Percentiles rank a stretch among this genome's conserved stretches.
Conservation (phyloP, 2,113 vertebrate species). For the Fukomys damarensis region DNA sequence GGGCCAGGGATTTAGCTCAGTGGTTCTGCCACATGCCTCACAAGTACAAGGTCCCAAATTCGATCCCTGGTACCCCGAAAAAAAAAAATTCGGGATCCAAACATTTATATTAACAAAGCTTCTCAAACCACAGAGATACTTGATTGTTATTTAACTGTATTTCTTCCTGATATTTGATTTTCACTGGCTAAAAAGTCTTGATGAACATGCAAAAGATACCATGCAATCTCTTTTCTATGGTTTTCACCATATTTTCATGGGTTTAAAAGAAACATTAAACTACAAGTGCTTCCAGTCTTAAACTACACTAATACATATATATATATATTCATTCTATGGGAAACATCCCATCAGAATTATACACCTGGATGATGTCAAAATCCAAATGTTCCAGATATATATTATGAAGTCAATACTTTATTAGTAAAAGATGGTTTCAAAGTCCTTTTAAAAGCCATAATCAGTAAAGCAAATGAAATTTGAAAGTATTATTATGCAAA, state of each 20-base stretch:
- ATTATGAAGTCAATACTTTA: background rate
- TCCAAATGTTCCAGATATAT: slow-evolving; percentile 28
- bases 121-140: background rate
- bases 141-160: background rate
- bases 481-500: slow-evolving; percentile 19
- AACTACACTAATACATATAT: background rate
- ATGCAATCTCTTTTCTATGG: background rate
- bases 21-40: too few species aligned
- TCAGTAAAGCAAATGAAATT: slow-evolving; percentile 42
- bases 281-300: background rate
- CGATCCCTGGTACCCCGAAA: too few species aligned
- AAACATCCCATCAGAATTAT: slow-evolving; percentile 21
- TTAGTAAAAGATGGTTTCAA: background rate
- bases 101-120: background rate
- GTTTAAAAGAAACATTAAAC: slow-evolving; percentile 35
- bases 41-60: too few species aligned
- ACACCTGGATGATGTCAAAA: background rate
- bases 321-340: background rate
- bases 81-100: too few species aligned
- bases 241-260: background rate
- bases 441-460: background rate
- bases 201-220: background rate
- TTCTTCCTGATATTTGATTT: slow-evolving; percentile 43
- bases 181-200: background rate
- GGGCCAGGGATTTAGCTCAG: too few species aligned